These are phyloP conservation scores for Parasteatoda lunata DNA, from an alignment of 2,888 invertebrate species.

Conservation along the genomic window DNA sequence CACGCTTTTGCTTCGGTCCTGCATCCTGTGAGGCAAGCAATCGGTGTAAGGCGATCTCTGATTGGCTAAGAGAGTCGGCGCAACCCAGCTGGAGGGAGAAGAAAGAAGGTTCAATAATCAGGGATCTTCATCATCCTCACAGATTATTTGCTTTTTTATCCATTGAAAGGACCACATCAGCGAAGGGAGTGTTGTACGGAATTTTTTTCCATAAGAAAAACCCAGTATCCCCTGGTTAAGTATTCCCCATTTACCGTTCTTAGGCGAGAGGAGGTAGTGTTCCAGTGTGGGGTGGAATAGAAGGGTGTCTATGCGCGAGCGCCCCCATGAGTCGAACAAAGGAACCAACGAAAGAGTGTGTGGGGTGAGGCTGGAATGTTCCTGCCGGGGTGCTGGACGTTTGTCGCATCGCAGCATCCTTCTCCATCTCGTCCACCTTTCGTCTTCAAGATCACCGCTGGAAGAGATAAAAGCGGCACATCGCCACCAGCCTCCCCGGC, in stretches of 20 bases:
- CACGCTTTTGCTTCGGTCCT: slow-evolving; percentile 16
- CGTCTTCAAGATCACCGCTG: slow-evolving; percentile 35
- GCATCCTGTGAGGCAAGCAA: slow-evolving; percentile 49
- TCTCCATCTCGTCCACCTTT: slow-evolving; percentile 48
- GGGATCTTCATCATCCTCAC: slow-evolving; percentile 20
- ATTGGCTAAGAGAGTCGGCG: slow-evolving; percentile 60
- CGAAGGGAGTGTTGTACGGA: neutral
- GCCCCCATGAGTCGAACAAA: slow-evolving; percentile 30
- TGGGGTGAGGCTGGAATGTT: slow-evolving; percentile 54
- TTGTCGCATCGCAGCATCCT: slow-evolving; percentile 64
- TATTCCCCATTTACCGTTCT: neutral
- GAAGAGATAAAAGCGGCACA: slow-evolving; percentile 37
- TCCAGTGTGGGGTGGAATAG: neutral
- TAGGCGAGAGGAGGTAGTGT: neutral
- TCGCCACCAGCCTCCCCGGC: slow-evolving; percentile 38
- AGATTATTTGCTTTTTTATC: slow-evolving; percentile 15
- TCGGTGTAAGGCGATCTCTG: slow-evolving; percentile 59
- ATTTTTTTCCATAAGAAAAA: neutral
- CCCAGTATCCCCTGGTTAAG: slow-evolving; percentile 3
- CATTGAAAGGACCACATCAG: slow-evolving; percentile 21
- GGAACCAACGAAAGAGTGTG: slow-evolving; percentile 43
- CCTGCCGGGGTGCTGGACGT: slow-evolving; percentile 56
- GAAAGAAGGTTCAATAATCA: slow-evolving; percentile 40
- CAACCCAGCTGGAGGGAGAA: slow-evolving; percentile 23
- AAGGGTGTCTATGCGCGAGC: slow-evolving; percentile 39